Evolutionary conservation across 2,888 invertebrate species (phyloP).

Genomic region (Monopis laevigella): DNA sequence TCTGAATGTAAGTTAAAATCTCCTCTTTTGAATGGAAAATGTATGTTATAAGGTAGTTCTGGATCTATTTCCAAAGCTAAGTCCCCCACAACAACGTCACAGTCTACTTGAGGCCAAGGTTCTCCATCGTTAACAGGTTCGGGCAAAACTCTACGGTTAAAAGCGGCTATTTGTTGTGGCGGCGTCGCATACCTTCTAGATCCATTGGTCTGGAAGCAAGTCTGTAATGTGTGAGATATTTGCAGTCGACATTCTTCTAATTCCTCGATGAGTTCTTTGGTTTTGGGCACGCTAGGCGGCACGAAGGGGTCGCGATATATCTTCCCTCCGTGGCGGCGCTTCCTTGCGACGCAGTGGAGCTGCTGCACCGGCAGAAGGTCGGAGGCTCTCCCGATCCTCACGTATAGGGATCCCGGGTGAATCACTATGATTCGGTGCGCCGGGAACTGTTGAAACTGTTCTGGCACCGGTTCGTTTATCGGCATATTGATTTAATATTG

Average conservation of each 20-base stretch:
- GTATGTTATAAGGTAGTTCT: constrained; percentile 80
- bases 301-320: constrained; percentile 72
- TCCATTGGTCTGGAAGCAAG: constrained; percentile 85
- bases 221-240: constrained; percentile 86
- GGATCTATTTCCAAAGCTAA: constrained; percentile 77
- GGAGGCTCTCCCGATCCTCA: constrained; percentile 90
- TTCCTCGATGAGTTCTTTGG: constrained; percentile 76
- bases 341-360: constrained; percentile 86
- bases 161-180: constrained; percentile 88
- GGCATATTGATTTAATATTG: constrained; percentile 41
- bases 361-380: constrained; percentile 87
- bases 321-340: constrained; percentile 62
- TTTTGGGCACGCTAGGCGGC: constrained; percentile 71
- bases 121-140: constrained; percentile 69
- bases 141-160: constrained; percentile 81
- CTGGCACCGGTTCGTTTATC: constrained; percentile 44
- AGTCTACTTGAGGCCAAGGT: constrained; percentile 71
- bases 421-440: constrained; percentile 90
- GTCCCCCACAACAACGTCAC: constrained; percentile 78
- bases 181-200: constrained; percentile 84
- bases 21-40: constrained; percentile 90
- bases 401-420: constrained; percentile 91
- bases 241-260: constrained; percentile 86
- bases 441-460: constrained; percentile 72
- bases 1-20: constrained; percentile 86